Evolutionary conservation across 2,888 invertebrate genomes (phyloP).

Genomic region (Gymnocheta viridis): DNA sequence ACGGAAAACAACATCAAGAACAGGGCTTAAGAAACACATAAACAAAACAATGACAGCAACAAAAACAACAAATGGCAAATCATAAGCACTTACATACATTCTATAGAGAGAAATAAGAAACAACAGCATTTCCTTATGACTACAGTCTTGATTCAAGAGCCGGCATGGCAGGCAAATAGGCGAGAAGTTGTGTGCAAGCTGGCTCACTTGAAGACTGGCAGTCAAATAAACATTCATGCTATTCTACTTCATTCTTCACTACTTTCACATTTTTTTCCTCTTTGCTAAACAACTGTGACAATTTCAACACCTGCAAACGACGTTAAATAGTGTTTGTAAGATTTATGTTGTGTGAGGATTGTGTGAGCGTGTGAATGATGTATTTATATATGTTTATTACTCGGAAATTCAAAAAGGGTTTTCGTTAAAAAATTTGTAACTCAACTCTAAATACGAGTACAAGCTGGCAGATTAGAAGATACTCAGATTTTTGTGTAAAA

Average conservation of each 20-base stretch:
- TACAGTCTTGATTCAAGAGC: slow-evolving; percentile 31
- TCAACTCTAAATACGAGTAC: not conserved
- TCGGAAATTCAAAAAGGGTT: not conserved
- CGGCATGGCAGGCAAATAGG: slow-evolving; percentile 30
- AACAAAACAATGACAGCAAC: slow-evolving; percentile 32
- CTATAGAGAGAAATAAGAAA: slow-evolving; percentile 8
- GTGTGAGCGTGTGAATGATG: slow-evolving; percentile 7
- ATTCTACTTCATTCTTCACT: slow-evolving; percentile 3
- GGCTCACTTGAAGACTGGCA: slow-evolving; percentile 52
- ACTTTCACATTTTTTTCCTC: slow-evolving; percentile 6
- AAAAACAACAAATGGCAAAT: slow-evolving; percentile 44
- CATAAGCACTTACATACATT: slow-evolving; percentile 33
- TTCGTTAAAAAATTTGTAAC: not conserved
- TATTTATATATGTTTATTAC: slow-evolving; percentile 4
- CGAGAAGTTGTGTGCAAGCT: not conserved
- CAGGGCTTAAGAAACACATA: slow-evolving; percentile 51
- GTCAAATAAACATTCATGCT: slow-evolving; percentile 62
- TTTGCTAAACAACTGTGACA: slow-evolving; percentile 67
- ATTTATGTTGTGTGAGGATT: slow-evolving; percentile 55
- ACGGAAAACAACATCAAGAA: slow-evolving; percentile 49
- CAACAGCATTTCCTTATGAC: slow-evolving; percentile 42
- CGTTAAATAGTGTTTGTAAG: slow-evolving; percentile 66
- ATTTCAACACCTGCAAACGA: slow-evolving; percentile 69
- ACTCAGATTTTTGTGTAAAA: no score
- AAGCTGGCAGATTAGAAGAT: no score